Evolutionary conservation across 1,140 invertebrate species (phyloP), one percentile per base, ranked within the genome.

Genomic region (Solenopsis invicta): DNA sequence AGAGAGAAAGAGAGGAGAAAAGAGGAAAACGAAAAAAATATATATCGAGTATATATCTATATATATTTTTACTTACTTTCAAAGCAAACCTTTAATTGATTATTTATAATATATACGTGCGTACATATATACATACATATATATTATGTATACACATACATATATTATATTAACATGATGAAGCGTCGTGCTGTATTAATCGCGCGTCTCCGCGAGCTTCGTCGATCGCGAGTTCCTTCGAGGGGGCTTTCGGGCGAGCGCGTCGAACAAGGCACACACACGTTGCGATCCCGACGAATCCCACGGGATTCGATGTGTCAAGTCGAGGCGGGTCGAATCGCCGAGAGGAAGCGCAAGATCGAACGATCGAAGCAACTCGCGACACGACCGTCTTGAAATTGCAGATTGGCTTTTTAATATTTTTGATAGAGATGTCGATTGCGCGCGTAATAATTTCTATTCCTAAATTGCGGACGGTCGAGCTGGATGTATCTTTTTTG

Each of bases 1-100:
- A 29, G 59, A 76, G 52, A 45, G 67, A 76, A 71, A 87, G 50
- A 86, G 82, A 61, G 71, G n/a, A 66, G 88, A 86, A 72, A 85
- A 87, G 86, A 87, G 54, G 67, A 90, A 88, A 86, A 80, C 13
- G 85, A 78, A 71, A 87, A 89, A 92, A 92, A 85, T 90, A 89
- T 89, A 91, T 88, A 91, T 87, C 85, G 75, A 85, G 87, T 85
- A 88, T 85, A 87, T 91, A 89, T 91, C 71, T 89, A 89, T 87
- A 93, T 92, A 93, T 92, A 92, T 92, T 92, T 94, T 93, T 93
- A 91, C 89, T 93, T 94, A 94, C 90, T 93, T 94, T 93, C 87
- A 89, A 93, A 90, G 66, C 86, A 91, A 92, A 91, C 69, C 89
- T 90, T 88, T 90, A 86, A 88, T 90, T 90, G 81, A 90, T 88